A percentile compares a stretch with the other conserved stretches of the same genome.
Conservation (phyloP, 2,113 vertebrate genomes). For the Uria lomvia region DNA sequence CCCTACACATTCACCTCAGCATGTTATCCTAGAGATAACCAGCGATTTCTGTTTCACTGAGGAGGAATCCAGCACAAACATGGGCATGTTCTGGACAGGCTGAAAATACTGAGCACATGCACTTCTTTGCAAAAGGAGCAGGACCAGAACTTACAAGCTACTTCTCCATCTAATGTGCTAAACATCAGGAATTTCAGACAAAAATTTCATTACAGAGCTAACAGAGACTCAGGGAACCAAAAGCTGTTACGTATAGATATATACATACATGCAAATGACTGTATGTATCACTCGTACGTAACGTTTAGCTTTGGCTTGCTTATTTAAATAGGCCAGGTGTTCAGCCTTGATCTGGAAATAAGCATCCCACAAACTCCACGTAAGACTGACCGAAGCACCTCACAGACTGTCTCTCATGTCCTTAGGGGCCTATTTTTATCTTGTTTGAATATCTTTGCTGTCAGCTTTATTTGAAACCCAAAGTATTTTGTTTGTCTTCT, state of each 20-base stretch:
- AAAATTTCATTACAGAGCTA: not conserved
- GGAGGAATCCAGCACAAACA: not conserved
- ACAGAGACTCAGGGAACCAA: not conserved
- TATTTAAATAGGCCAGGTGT: not conserved
- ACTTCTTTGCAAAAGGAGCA: not conserved
- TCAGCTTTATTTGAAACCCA: not conserved
- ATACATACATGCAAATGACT: not conserved
- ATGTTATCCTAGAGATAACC: not conserved
- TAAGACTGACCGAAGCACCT: not conserved
- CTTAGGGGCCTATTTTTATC: not conserved
- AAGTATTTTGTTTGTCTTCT: not conserved
- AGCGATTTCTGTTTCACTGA: not conserved
- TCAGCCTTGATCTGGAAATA: not conserved
- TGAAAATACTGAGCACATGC: not conserved
- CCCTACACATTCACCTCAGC: not conserved
- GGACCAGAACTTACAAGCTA: not conserved
- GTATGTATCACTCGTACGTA: not conserved
- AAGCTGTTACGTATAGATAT: not conserved
- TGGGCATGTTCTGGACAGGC: not conserved
- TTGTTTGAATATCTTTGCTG: not conserved
- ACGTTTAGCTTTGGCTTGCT: not conserved
- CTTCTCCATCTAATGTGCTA: not conserved
- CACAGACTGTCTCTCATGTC: not conserved
- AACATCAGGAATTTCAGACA: not conserved
- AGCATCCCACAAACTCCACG: not conserved